A percentile compares a stretch with the other conserved stretches of the same genome.
Conservation (phyloP, 92 coral and sea anemone species). For the Phymanthus crucifer region DNA sequence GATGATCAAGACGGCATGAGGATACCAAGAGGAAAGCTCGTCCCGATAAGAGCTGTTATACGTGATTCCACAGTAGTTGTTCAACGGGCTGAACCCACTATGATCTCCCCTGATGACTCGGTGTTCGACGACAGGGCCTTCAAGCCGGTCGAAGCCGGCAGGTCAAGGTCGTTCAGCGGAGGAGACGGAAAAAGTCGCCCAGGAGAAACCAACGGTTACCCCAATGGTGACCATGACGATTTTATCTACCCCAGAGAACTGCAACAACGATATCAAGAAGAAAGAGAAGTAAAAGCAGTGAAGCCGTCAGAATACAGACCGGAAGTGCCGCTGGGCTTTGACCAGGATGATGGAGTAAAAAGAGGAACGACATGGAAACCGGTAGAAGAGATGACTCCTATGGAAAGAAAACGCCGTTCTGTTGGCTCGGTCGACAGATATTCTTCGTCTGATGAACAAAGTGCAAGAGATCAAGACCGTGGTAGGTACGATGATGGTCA, state of each 20-base stretch:
- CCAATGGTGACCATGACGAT: constrained; percentile 40
- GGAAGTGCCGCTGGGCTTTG: not conserved
- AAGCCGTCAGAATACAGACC: constrained; percentile 16
- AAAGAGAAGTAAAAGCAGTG: constrained; percentile 26
- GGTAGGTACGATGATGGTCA: not conserved
- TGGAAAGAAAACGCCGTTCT: constrained; percentile 22
- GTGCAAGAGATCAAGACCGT: not conserved
- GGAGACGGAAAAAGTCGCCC: constrained; percentile 20
- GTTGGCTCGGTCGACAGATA: constrained; percentile 7
- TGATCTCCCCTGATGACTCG: constrained; percentile 18
- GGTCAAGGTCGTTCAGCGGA: constrained; percentile 37
- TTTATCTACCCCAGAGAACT: constrained; percentile 27
- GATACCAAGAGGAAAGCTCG: constrained; percentile 40
- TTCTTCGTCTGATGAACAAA: constrained; percentile 15
- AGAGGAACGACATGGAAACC: constrained; percentile 25
- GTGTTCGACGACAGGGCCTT: constrained; percentile 26
- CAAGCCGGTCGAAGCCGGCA: constrained; percentile 30
- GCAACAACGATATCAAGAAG: constrained; percentile 23
- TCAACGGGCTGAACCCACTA: constrained; percentile 32
- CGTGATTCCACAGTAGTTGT: constrained; percentile 27
- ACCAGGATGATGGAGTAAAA: constrained; percentile 30
- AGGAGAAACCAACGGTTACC: constrained; percentile 22
- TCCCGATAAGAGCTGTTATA: constrained; percentile 40
- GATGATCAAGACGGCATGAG: constrained; percentile 8
- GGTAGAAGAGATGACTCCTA: constrained; percentile 26